A percentile compares a stretch with the other conserved stretches of the same genome.
phyloP scores from a whole-genome alignment of 64 coral and sea anemone species.

The Montipora sp. region DNA sequence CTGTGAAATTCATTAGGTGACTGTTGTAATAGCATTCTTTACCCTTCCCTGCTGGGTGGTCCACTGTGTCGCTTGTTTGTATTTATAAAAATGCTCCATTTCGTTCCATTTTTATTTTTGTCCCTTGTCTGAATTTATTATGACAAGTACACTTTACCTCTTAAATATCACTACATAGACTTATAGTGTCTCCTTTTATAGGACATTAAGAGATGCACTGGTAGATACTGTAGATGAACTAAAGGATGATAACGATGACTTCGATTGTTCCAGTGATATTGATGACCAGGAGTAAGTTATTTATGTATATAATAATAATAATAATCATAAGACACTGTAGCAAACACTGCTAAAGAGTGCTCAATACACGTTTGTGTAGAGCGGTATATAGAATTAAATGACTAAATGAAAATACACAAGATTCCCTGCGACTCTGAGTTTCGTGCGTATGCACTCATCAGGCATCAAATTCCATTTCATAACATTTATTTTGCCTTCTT shows the following conservation, averaged over 20 bases:
- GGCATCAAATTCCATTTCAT: conserved; percentile 2
- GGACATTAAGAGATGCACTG: conserved; percentile 6
- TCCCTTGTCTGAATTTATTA: conserved; percentile 5
- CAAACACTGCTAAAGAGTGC: background rate
- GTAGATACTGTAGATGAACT: background rate
- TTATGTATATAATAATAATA: background rate
- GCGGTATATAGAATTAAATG: too few relatives aligned
- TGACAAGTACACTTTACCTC: background rate
- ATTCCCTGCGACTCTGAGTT: too few relatives aligned
- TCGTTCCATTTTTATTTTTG: background rate
- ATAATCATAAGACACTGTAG: too few relatives aligned
- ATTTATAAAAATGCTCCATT: conserved; percentile 9
- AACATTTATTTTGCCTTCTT: background rate
- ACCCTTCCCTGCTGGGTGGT: background rate
- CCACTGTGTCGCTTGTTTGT: background rate
- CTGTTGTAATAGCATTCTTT: background rate
- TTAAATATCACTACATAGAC: background rate
- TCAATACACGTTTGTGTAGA: too few relatives aligned
- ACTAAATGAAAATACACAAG: too few relatives aligned
- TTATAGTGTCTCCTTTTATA: background rate
- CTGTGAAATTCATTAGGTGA: conserved; percentile 2
- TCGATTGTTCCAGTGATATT: conserved; percentile 7
- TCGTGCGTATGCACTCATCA: background rate
- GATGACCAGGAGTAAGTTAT: conserved; percentile 18
- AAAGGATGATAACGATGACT: background rate